Evolutionary conservation across 2,113 vertebrate species (phyloP).

Genomic region (Galbula dea): DNA sequence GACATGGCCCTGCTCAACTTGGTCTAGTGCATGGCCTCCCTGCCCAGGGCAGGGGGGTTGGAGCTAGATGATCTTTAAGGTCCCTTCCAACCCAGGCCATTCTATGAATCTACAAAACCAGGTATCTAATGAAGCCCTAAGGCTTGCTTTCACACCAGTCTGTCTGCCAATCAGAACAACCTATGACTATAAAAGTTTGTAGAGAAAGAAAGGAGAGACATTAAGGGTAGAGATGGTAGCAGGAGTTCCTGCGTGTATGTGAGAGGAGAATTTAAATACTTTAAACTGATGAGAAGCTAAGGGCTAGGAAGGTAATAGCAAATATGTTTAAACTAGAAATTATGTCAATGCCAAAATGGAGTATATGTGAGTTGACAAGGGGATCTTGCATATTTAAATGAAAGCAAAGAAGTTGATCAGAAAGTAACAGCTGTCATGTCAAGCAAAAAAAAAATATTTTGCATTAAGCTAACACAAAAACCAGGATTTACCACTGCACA

Average conservation of each 20-base stretch:
- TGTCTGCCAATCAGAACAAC: neutral
- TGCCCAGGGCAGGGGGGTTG: too few species aligned
- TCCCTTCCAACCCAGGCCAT: too few species aligned
- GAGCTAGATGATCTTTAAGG: too few species aligned
- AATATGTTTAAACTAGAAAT: neutral
- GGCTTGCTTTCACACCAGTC: neutral
- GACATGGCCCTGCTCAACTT: too few species aligned
- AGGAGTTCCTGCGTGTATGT: neutral
- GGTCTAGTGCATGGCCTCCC: too few species aligned
- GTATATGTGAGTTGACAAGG: neutral
- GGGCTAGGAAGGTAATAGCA: neutral
- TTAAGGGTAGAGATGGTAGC: neutral
- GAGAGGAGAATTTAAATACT: neutral
- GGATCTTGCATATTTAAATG: neutral
- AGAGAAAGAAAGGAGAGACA: neutral
- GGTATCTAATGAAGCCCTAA: neutral
- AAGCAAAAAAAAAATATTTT: neutral
- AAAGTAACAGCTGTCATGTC: neutral
- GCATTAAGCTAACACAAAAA: neutral
- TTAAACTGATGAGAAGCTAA: neutral
- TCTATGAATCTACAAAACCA: too few species aligned
- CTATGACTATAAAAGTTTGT: neutral
- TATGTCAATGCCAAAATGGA: neutral
- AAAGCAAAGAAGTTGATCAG: neutral
- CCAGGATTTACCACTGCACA: neutral